Percentiles rank a stretch among this genome's conserved stretches.
These are phyloP conservation scores for Helogale parvula DNA, from an alignment of 2,113 vertebrate species.

Conservation along the genomic window DNA sequence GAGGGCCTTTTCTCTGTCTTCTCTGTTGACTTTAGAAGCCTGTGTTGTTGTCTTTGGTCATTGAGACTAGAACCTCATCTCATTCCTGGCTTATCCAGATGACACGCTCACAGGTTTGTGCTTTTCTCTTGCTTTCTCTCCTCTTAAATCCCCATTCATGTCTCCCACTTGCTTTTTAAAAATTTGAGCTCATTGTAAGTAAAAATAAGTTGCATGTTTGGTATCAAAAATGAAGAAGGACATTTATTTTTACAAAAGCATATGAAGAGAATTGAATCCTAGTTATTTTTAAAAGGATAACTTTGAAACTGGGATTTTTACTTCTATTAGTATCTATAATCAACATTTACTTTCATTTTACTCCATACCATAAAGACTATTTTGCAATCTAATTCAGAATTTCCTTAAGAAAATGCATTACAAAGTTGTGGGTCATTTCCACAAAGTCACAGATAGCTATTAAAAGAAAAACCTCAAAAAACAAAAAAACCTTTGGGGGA, in stretches of 20 bases:
- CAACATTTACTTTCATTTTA: background rate
- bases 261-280: background rate
- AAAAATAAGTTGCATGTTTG: background rate
- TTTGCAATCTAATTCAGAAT: background rate
- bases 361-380: background rate
- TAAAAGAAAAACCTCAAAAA: background rate
- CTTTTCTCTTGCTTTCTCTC: background rate
- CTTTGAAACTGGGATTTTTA: background rate
- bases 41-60: background rate
- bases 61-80: background rate
- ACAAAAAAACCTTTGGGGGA: background rate
- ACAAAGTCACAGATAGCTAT: background rate
- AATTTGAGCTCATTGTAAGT: background rate
- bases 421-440: background rate
- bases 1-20: background rate
- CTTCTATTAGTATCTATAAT: background rate
- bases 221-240: background rate
- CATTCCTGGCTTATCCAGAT: background rate
- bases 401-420: background rate
- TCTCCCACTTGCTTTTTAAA: background rate
- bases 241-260: background rate
- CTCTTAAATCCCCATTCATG: background rate
- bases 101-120: accelerated
- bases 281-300: background rate
- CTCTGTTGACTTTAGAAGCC: background rate